phyloP scores from a whole-genome alignment of 2,113 vertebrate species.

The Pycnonotus jocosus region DNA sequence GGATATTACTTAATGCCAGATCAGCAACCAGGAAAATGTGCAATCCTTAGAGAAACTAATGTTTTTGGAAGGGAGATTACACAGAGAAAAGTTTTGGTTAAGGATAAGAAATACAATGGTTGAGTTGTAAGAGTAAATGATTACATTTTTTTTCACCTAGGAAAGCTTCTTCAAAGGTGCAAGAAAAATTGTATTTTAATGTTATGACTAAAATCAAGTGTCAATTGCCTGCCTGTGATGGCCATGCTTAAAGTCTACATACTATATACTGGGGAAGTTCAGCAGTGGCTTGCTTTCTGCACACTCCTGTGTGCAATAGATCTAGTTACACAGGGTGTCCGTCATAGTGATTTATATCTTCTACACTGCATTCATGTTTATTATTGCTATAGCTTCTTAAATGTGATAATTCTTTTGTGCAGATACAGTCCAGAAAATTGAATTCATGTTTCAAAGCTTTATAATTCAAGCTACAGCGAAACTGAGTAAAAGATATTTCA shows the following conservation, averaged over 20 bases:
- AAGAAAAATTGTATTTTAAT: neutral
- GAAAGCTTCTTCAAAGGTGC: neutral
- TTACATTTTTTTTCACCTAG: neutral
- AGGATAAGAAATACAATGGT: neutral
- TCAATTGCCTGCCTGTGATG: neutral
- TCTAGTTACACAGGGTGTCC: neutral
- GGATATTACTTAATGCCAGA: neutral
- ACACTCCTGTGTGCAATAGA: neutral
- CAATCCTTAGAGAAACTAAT: neutral
- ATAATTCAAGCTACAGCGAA: neutral
- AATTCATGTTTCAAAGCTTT: neutral
- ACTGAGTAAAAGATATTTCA: neutral
- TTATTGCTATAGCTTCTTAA: neutral
- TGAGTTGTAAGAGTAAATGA: neutral
- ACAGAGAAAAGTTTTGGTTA: neutral
- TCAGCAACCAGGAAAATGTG: neutral
- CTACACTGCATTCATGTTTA: neutral
- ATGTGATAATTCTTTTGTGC: neutral
- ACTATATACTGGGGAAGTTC: neutral
- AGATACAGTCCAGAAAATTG: neutral
- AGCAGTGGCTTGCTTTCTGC: neutral
- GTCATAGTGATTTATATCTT: neutral
- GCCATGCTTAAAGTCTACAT: neutral
- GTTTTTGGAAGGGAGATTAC: neutral
- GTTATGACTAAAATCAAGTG: neutral